Conservation (phyloP, 30 jellyfish, hydroid and myxozoan species). For the Cassiopea andromeda region DNA sequence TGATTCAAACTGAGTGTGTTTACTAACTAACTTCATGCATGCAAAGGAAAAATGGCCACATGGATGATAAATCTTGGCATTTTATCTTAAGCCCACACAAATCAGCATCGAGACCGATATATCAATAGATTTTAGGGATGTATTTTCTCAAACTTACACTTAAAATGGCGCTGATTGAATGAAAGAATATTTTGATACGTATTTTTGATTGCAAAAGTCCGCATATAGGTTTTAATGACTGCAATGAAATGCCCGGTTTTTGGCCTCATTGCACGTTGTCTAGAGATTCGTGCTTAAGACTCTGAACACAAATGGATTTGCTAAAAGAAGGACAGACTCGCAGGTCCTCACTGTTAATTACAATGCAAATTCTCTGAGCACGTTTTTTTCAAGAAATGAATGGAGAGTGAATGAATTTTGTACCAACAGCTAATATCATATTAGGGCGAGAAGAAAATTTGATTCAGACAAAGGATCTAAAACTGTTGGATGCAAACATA, state of each 20-base stretch:
- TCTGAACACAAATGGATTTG: too few species aligned
- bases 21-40: background rate
- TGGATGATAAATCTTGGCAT: background rate
- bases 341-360: too few species aligned
- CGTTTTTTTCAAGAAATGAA: too few species aligned
- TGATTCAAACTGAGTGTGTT: background rate
- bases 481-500: too few species aligned
- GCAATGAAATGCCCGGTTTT: background rate
- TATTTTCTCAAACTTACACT: background rate
- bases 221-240: background rate
- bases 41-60: conserved; percentile 2
- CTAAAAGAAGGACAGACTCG: too few species aligned
- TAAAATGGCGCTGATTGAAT: background rate
- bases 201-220: background rate
- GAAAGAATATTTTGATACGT: background rate
- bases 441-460: too few species aligned
- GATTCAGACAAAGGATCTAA: too few species aligned
- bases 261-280: background rate
- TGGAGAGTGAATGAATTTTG: too few species aligned
- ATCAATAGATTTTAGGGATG: background rate
- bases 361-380: too few species aligned
- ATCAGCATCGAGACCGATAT: background rate
- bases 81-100: background rate
- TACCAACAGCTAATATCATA: too few species aligned
- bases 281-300: too few species aligned